phyloP scores from a whole-genome alignment of 2,797 vertebrate species.

The Schizopygopsis malacanthus region DNA sequence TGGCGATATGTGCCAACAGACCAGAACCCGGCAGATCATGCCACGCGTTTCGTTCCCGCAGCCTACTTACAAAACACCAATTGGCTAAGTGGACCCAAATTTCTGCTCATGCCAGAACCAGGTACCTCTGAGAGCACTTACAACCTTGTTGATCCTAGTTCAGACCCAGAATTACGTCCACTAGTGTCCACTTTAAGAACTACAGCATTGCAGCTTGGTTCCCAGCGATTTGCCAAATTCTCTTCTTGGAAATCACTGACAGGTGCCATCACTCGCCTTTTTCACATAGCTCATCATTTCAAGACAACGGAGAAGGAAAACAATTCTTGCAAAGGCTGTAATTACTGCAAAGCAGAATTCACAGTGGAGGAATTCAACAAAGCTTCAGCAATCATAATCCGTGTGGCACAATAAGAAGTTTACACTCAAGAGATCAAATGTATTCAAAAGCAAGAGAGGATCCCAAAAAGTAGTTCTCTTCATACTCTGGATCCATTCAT shows the following conservation, averaged over 20 bases:
- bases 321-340: background rate
- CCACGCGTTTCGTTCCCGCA: no score
- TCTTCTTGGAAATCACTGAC: constrained; percentile 15
- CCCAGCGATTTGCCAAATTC: no score
- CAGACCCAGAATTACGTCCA: no score
- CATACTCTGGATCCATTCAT: background rate
- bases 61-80: no score
- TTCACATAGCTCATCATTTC: background rate
- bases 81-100: no score
- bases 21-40: no score
- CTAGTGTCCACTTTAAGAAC: no score
- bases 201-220: no score
- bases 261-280: background rate
- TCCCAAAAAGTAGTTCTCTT: background rate
- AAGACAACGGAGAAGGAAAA: background rate
- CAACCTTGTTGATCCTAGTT: no score
- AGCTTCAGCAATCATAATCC: background rate
- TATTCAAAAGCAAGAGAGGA: background rate
- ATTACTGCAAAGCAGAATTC: background rate
- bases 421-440: constrained; percentile 1
- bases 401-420: background rate
- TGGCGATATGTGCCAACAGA: no score
- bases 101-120: no score
- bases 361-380: background rate
- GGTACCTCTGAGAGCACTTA: no score